Percentiles rank a stretch among this genome's conserved stretches.
Conservation (phyloP, 2,888 invertebrate species). For the Ectemnius cavifrons region DNA sequence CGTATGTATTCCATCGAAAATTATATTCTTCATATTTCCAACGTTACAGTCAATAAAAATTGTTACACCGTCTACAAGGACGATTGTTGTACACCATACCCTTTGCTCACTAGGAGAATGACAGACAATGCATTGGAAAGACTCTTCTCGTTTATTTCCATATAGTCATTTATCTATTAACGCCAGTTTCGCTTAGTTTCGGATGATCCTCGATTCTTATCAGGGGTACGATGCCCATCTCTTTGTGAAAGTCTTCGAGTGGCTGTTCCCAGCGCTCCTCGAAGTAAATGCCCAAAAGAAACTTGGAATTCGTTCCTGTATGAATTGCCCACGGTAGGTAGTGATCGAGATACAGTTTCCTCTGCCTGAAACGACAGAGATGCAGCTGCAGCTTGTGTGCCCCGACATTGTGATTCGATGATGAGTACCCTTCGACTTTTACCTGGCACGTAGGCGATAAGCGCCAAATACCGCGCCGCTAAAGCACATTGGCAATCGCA, state of each 20-base stretch:
- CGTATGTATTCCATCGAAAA: slow-evolving; percentile 73
- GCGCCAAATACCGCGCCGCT: slow-evolving; percentile 96
- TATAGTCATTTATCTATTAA: background rate
- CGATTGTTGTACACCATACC: too few relatives aligned
- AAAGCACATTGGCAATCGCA: slow-evolving; percentile 96
- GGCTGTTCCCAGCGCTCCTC: slow-evolving; percentile 96
- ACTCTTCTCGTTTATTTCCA: slow-evolving; percentile 12
- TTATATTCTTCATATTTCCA: slow-evolving; percentile 78
- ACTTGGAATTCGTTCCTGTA: slow-evolving; percentile 87
- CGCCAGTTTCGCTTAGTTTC: background rate
- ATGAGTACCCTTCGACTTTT: slow-evolving; percentile 55
- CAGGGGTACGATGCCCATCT: slow-evolving; percentile 87
- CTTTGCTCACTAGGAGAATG: too few relatives aligned
- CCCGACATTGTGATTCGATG: background rate
- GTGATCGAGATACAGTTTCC: slow-evolving; percentile 86
- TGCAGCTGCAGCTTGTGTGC: background rate
- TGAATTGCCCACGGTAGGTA: slow-evolving; percentile 93
- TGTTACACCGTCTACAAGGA: slow-evolving; percentile 71
- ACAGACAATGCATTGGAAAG: too few relatives aligned
- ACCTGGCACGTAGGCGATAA: slow-evolving; percentile 90
- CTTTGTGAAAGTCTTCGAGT: slow-evolving; percentile 87
- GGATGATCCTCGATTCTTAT: slow-evolving; percentile 38
- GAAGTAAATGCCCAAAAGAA: slow-evolving; percentile 92
- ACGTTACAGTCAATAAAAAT: slow-evolving; percentile 77
- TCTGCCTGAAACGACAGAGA: slow-evolving; percentile 80